Evolutionary conservation across 2,113 vertebrate species (phyloP).

Genomic region (Ailurus styani): DNA sequence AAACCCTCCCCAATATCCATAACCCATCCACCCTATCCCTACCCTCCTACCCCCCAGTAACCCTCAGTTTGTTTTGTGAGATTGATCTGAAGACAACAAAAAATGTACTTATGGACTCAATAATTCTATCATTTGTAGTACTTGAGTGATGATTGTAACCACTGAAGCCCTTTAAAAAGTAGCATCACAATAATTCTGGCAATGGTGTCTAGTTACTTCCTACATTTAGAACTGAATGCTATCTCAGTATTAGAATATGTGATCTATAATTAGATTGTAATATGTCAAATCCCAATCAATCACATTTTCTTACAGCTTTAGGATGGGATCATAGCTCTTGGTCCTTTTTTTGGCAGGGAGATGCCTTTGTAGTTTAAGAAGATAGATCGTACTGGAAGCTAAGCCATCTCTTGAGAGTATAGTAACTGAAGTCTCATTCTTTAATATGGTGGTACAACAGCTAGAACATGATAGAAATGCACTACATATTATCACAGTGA

Average conservation of each 20-base stretch:
- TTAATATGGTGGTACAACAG: neutral
- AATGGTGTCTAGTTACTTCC: neutral
- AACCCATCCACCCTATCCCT: too few relatives aligned
- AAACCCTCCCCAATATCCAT: too few relatives aligned
- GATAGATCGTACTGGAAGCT: neutral
- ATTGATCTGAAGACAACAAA: neutral
- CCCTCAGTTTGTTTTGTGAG: too few relatives aligned
- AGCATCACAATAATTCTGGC: neutral
- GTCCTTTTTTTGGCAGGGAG: neutral
- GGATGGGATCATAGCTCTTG: neutral
- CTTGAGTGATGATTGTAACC: neutral
- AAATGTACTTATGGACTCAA: neutral
- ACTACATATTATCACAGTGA: neutral
- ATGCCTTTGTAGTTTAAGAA: neutral
- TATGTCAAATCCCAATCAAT: neutral
- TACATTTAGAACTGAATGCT: neutral
- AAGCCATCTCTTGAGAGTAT: neutral
- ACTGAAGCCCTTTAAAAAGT: neutral
- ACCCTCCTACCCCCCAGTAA: too few relatives aligned
- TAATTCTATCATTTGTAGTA: neutral
- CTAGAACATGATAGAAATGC: neutral
- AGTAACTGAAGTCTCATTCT: neutral
- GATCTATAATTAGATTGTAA: neutral
- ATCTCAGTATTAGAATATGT: neutral
- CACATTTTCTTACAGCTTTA: neutral